Evolutionary conservation across 2,797 vertebrate genomes (phyloP).

Genomic region (Morelia viridis): DNA sequence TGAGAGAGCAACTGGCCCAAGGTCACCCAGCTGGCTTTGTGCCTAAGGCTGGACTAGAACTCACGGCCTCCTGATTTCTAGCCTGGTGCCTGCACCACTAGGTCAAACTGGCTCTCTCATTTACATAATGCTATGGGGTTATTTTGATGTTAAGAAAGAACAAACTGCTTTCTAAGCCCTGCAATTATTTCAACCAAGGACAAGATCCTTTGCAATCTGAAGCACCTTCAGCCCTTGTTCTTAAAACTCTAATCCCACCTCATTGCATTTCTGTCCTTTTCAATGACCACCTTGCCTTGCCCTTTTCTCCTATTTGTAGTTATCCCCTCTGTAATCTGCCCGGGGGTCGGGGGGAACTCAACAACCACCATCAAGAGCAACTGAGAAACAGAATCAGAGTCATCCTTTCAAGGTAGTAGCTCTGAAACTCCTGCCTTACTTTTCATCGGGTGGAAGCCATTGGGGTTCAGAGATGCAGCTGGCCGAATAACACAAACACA

Average conservation of each 20-base stretch:
- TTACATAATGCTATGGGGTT: neutral
- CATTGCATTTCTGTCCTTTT: slow-evolving; percentile 23
- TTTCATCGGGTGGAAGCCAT: slow-evolving; percentile 61
- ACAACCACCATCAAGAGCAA: neutral
- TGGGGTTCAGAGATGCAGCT: slow-evolving; percentile 53
- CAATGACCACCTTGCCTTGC: neutral
- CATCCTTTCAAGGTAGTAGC: slow-evolving; percentile 42
- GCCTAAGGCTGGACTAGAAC: neutral
- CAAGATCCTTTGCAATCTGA: neutral
- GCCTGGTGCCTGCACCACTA: neutral
- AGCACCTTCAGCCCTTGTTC: neutral
- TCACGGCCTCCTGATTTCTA: neutral
- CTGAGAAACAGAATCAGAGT: slow-evolving; percentile 34
- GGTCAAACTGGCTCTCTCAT: neutral
- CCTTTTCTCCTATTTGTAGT: slow-evolving; percentile 41
- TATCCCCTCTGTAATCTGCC: slow-evolving; percentile 46
- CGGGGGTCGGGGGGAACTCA: neutral
- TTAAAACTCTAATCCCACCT: slow-evolving; percentile 29
- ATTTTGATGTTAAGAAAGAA: neutral
- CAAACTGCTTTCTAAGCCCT: neutral
- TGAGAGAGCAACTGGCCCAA: neutral
- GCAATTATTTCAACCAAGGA: neutral
- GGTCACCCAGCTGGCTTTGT: neutral
- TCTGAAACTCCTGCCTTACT: slow-evolving; percentile 54
- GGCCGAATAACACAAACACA: slow-evolving; percentile 29